A percentile compares a stretch with the other conserved stretches of the same genome.
These are phyloP conservation scores for Lepilemur ruficaudatus DNA, from an alignment of 2,797 vertebrate genomes.

Conservation along the genomic window DNA sequence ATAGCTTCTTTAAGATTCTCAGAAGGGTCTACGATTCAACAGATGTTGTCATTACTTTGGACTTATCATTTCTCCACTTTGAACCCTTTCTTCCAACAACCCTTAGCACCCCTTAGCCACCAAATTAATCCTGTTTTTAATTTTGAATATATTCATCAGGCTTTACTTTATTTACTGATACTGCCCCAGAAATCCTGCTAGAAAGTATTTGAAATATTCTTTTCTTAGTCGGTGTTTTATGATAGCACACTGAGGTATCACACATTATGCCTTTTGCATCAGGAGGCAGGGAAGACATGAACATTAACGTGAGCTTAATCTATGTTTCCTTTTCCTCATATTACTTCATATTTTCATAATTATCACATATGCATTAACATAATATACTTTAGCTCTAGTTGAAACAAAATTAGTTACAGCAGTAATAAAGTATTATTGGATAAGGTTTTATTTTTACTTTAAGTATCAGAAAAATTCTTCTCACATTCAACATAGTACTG, in stretches of 20 bases:
- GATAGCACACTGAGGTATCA: not conserved
- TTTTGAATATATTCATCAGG: not conserved
- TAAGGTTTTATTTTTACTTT: not conserved
- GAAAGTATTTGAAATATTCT: not conserved
- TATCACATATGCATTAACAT: not conserved
- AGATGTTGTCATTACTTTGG: not conserved
- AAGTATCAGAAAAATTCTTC: not conserved
- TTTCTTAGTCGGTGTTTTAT: not conserved
- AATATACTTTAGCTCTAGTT: not conserved
- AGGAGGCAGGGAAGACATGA: not conserved
- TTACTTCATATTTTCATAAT: not conserved
- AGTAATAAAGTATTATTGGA: not conserved
- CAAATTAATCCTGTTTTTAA: not conserved
- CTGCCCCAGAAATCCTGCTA: not conserved
- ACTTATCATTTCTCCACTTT: not conserved
- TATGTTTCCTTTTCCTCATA: not conserved
- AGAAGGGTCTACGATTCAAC: not conserved
- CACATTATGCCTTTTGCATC: not conserved
- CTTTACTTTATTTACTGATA: not conserved
- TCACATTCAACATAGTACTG: not conserved
- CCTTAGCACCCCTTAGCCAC: not conserved
- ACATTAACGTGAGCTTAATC: not conserved
- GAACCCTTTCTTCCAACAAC: not conserved
- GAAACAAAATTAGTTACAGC: not conserved
- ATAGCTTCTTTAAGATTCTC: not conserved